Conservation (phyloP, 2,113 vertebrate species). For the Plecotus auritus region DNA sequence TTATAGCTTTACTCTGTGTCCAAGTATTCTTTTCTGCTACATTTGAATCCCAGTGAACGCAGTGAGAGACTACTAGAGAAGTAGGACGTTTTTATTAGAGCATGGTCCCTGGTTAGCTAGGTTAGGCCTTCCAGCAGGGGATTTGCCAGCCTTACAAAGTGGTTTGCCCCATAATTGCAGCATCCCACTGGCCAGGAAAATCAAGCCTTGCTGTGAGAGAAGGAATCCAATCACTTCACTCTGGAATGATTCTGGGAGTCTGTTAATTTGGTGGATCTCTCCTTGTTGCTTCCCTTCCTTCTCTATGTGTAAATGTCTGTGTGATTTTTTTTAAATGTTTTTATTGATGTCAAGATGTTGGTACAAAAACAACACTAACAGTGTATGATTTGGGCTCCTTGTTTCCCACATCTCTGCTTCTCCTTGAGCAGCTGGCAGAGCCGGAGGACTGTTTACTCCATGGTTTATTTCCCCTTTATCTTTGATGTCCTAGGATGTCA, state of each 20-base stretch:
- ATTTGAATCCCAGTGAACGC: neutral
- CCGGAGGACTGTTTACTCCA: slow-evolving; percentile 90
- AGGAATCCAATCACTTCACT: slow-evolving; percentile 40
- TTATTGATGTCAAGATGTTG: slow-evolving; percentile 92
- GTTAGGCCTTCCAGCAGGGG: neutral
- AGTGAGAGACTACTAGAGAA: neutral
- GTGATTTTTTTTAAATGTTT: slow-evolving; percentile 91
- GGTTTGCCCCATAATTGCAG: neutral
- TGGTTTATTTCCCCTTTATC: slow-evolving; percentile 92
- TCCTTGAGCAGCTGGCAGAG: slow-evolving; percentile 82
- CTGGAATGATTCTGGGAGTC: slow-evolving; percentile 53
- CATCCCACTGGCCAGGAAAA: neutral
- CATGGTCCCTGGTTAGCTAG: neutral
- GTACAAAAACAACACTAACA: slow-evolving; percentile 91
- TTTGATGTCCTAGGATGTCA: slow-evolving; percentile 91
- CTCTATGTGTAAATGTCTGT: slow-evolving; percentile 82
- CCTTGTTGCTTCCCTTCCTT: slow-evolving; percentile 68
- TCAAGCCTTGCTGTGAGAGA: neutral
- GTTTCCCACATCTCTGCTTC: slow-evolving; percentile 78
- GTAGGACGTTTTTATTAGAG: neutral
- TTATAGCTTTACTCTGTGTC: neutral
- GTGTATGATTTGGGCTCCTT: slow-evolving; percentile 83
- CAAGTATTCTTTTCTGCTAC: neutral
- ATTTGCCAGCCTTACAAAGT: neutral
- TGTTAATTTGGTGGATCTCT: slow-evolving; percentile 54